These are phyloP conservation scores for Buteo buteo DNA, from an alignment of 2,113 vertebrate genomes.

Conservation along the genomic window DNA sequence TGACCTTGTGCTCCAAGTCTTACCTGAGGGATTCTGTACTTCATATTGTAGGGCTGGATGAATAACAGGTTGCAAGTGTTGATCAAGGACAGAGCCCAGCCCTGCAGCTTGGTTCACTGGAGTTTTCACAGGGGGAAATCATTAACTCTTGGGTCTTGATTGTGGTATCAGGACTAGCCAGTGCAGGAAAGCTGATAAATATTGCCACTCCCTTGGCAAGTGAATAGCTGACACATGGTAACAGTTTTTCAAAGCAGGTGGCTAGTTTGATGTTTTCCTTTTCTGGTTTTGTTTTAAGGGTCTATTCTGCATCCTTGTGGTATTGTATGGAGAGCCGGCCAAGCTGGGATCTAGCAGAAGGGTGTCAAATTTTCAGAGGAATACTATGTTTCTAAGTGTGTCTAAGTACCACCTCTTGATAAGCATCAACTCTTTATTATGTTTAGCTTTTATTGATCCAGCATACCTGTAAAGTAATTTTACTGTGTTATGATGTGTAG, in stretches of 20 bases:
- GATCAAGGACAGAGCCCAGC: slow-evolving; percentile 5
- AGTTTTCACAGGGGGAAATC: slow-evolving; percentile 39
- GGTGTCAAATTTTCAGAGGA: neutral
- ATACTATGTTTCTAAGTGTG: neutral
- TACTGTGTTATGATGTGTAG: neutral
- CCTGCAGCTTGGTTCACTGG: slow-evolving; percentile 23
- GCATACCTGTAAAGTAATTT: neutral
- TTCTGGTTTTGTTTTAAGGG: neutral
- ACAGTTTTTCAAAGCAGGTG: neutral
- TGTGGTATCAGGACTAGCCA: neutral
- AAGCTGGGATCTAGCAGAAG: neutral
- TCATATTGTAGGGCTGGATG: neutral
- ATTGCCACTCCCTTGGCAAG: neutral
- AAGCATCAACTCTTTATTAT: neutral
- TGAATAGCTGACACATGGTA: neutral
- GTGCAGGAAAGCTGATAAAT: neutral
- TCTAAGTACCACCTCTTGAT: neutral
- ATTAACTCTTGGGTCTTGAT: slow-evolving; percentile 41
- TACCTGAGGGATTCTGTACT: neutral
- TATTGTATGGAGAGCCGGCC: neutral
- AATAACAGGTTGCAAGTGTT: neutral
- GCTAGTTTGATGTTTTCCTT: neutral
- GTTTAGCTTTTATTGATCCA: neutral
- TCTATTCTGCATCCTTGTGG: neutral
- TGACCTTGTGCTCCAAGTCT: neutral